Evolutionary conservation across 2,888 invertebrate species (phyloP).

Genomic region (Mimas tiliae): DNA sequence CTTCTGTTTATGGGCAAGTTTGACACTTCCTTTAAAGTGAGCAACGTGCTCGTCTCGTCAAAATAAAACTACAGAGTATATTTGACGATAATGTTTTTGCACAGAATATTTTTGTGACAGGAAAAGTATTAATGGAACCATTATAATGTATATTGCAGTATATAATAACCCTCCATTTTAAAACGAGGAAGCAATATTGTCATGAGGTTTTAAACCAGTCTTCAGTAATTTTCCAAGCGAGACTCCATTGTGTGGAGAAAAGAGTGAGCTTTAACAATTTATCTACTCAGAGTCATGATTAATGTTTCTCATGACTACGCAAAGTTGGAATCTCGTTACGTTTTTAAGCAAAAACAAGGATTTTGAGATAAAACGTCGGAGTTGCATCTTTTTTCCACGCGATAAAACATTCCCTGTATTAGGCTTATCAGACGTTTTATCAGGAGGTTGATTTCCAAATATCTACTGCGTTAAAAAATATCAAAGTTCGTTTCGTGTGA

Average conservation of each 20-base stretch:
- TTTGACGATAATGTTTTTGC: too few relatives aligned
- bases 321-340: conserved; percentile 19
- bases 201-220: background rate
- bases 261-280: conserved; percentile 8
- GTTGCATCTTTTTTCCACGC: conserved; percentile 18
- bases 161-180: background rate
- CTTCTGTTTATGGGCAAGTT: too few relatives aligned
- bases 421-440: background rate
- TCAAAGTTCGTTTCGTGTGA: background rate
- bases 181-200: background rate
- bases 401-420: background rate
- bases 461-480: background rate
- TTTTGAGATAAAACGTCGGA: conserved; percentile 15
- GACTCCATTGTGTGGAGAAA: background rate
- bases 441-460: background rate
- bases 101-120: too few relatives aligned
- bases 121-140: too few relatives aligned
- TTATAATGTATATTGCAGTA: background rate
- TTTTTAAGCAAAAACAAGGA: conserved; percentile 22
- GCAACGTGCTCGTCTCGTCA: too few relatives aligned
- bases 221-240: background rate
- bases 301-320: conserved; percentile 24
- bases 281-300: conserved; percentile 22
- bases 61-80: too few relatives aligned
- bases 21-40: too few relatives aligned